A percentile compares a stretch with the other conserved stretches of the same genome.
These are phyloP conservation scores for Cephus pygmeus DNA, from an alignment of 2,888 invertebrate species.

Conservation along the genomic window DNA sequence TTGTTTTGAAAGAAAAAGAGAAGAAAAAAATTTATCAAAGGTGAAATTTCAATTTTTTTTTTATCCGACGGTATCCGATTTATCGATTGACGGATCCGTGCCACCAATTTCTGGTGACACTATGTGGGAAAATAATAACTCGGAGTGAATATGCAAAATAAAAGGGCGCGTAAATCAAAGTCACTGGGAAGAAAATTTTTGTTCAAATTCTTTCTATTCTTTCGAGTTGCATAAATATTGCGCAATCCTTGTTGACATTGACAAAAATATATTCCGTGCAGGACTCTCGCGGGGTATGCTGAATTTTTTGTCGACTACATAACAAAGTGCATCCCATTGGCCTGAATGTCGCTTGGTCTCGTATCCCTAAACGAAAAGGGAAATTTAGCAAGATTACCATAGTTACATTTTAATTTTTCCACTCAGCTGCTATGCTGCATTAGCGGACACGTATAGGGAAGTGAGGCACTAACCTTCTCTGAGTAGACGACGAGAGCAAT, in stretches of 20 bases:
- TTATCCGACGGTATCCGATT: too few species aligned
- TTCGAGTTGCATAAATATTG: too few species aligned
- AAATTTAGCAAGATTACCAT: not conserved
- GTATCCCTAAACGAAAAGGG: not conserved
- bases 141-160: too few species aligned
- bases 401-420: not conserved
- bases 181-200: too few species aligned
- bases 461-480: not conserved
- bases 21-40: not conserved
- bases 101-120: too few species aligned
- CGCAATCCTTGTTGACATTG: not conserved
- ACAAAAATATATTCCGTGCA: not conserved
- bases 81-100: too few species aligned
- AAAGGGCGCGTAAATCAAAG: too few species aligned
- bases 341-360: not conserved
- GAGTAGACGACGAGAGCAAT: not conserved
- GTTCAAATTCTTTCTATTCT: not conserved
- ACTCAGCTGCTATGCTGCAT: not conserved
- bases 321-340: not conserved
- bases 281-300: not conserved
- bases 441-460: not conserved
- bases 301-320: not conserved
- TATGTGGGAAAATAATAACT: too few species aligned
- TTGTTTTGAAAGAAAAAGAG: not conserved
- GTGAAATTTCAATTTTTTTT: not conserved